Evolutionary conservation across 2,113 vertebrate species (phyloP).

Genomic region (Strigops habroptila): DNA sequence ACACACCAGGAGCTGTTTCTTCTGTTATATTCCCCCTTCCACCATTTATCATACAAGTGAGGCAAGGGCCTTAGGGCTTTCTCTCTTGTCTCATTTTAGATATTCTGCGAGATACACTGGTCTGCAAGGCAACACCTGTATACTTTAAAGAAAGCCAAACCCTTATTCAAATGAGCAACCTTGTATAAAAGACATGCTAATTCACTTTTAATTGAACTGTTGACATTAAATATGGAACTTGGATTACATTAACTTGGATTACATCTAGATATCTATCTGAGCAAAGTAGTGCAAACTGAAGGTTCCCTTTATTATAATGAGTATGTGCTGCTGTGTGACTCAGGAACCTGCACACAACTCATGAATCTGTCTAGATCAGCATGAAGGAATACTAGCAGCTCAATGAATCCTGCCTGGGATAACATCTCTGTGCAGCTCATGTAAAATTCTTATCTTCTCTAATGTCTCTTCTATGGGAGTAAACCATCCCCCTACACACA

Average conservation of each 20-base stretch:
- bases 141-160: neutral
- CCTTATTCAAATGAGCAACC: neutral
- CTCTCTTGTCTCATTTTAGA: neutral
- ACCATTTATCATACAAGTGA: neutral
- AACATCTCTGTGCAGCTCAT: neutral
- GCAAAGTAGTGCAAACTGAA: neutral
- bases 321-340: neutral
- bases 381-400: neutral
- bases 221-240: neutral
- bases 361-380: neutral
- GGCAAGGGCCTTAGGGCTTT: neutral
- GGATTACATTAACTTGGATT: neutral
- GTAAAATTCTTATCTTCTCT: neutral
- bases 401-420: neutral
- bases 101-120: neutral
- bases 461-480: neutral
- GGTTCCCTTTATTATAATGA: rapidly evolving
- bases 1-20: neutral
- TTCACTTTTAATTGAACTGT: neutral
- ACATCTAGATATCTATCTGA: neutral
- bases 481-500: neutral
- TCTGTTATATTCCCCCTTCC: neutral
- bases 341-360: neutral
- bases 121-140: neutral
- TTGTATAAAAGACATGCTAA: neutral